Base-by-base conservation (phyloP, 2,888 invertebrate genomes). In the Lingula anatina region DNA sequence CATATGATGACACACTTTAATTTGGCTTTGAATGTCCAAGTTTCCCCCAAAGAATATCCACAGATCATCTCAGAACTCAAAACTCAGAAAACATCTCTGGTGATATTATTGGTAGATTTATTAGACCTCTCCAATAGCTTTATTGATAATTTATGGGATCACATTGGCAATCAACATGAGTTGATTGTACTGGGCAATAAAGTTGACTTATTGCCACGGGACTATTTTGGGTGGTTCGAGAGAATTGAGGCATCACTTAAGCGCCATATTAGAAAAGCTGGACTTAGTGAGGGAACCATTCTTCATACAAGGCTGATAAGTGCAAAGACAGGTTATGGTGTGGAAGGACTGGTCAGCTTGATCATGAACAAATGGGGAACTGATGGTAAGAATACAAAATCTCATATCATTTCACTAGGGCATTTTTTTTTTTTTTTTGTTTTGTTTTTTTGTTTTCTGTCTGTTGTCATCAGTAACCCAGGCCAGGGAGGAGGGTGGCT, bases 291-390 rank as follows among this genome's bases (percentile, higher is more conserved):
- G 12, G 58, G 47, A 9, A 66, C 73, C 49, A 62, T 76, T n/a
- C 56, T 57, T 40, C 64, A 71, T 53, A 53, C 68, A 5, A 56
- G 57, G 26, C 80, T 97, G 0, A 84, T 93, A 60, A 95, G 95
- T 48, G 95, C 95, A 0, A 90, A 89, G 76, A 95, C 94, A 23
- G 94, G 94, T 0, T 96, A 85, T 74, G 96, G 96, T 20, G 83
- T 97, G n/a, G 97, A 97, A 73, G 83, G 87, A 42, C 81, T 97
- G 3, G 89, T 97, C 57, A 88, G n/a, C n/a, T n/a, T n/a, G n/a
- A n/a, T n/a, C n/a, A n/a, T n/a, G n/a, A n/a, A n/a, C n/a, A n/a
- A n/a, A n/a, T n/a, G n/a, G n/a, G n/a, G n/a, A n/a, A n/a, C n/a
- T n/a, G n/a, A n/a, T n/a, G n/a, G 37, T n/a, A n/a, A n/a, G n/a